Conservation (phyloP, 2,888 invertebrate genomes). For the Agapetus fuscipes region DNA sequence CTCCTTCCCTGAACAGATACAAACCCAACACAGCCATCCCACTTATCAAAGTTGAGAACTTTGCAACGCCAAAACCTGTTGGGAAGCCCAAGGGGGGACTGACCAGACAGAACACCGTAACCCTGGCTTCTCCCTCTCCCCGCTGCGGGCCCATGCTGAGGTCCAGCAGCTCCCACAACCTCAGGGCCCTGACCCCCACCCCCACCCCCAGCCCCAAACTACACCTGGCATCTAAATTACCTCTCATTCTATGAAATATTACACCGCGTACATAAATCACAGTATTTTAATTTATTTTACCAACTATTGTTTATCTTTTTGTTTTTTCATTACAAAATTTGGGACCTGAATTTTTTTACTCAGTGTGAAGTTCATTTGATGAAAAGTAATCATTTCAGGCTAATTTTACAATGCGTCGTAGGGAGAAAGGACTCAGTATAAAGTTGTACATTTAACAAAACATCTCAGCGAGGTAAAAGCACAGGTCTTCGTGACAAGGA, state of each 20-base stretch:
- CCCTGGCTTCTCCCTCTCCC: conserved; percentile 9
- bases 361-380: too few relatives aligned
- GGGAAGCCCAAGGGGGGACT: conserved; percentile 9
- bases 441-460: too few relatives aligned
- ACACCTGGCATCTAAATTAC: conserved; percentile 16
- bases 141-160: conserved; percentile 13
- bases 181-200: conserved; percentile 11
- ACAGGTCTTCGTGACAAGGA: too few relatives aligned
- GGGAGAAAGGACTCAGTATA: too few relatives aligned
- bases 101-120: conserved; percentile 15
- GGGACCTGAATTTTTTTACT: too few relatives aligned
- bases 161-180: conserved; percentile 19
- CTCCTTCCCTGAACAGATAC: conserved; percentile 9
- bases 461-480: too few relatives aligned
- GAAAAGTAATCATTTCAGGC: too few relatives aligned
- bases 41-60: conserved; percentile 7
- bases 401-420: too few relatives aligned
- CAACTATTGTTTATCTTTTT: too few relatives aligned
- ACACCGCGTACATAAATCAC: background rate
- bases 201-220: conserved; percentile 12
- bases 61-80: conserved; percentile 16
- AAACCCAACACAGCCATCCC: conserved; percentile 3
- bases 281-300: background rate
- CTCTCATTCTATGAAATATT: conserved; percentile 14
- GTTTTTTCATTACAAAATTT: too few relatives aligned